Conservation (phyloP, 1,140 invertebrate species). For the Trichogramma pretiosum region DNA sequence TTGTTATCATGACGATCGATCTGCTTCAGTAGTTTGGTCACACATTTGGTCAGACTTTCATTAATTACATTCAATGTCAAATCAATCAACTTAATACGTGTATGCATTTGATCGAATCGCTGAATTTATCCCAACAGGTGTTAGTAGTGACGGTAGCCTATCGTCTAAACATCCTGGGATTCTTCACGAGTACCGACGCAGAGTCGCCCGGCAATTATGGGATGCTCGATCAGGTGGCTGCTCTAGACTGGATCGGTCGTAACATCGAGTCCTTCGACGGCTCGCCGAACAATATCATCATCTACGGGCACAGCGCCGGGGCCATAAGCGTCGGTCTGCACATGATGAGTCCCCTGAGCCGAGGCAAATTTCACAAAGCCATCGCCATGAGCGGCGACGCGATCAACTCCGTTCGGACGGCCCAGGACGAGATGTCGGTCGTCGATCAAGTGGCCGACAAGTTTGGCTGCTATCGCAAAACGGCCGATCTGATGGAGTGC, state of each 20-base stretch:
- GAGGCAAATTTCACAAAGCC: constrained; percentile 54
- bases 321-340: constrained; percentile 66
- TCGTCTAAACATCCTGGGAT: constrained; percentile 80
- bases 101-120: no score
- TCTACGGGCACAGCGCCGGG: constrained; percentile 80
- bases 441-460: constrained; percentile 50
- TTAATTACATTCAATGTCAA: no score
- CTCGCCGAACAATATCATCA: constrained; percentile 69
- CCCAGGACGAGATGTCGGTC: constrained; percentile 41
- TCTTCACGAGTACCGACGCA: constrained; percentile 72
- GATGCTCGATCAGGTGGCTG: constrained; percentile 81
- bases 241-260: constrained; percentile 74
- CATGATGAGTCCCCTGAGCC: constrained; percentile 54
- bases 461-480: constrained; percentile 58
- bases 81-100: no score
- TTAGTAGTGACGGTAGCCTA: constrained; percentile 71
- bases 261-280: constrained; percentile 84
- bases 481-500: constrained; percentile 56
- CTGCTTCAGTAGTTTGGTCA: no score
- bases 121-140: constrained; percentile 46
- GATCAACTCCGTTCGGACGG: constrained; percentile 38
- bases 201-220: constrained; percentile 83
- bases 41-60: no score
- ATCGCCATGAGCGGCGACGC: constrained; percentile 69
- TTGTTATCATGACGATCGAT: no score